phyloP scores from a whole-genome alignment of 1,140 invertebrate genomes.

The Planococcus citri region DNA sequence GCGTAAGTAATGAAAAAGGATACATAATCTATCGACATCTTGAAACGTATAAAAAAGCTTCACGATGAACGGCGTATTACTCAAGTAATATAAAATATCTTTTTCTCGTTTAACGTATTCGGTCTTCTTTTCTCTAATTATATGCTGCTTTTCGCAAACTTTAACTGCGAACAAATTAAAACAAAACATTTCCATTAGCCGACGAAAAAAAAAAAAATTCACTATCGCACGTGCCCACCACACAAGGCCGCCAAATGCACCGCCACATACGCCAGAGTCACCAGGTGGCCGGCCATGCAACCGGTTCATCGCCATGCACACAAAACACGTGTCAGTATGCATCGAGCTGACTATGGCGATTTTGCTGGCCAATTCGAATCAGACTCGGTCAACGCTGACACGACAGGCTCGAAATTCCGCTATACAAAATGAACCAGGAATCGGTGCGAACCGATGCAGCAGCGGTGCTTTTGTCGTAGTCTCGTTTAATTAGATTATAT shows the following conservation, averaged over 20 bases:
- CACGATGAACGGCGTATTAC: conserved; percentile 69
- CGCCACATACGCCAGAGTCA: background rate
- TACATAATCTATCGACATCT: conserved; percentile 77
- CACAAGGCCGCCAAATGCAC: background rate
- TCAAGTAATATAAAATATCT: conserved; percentile 69
- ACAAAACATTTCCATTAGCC: no score
- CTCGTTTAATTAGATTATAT: no score
- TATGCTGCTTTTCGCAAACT: conserved; percentile 86
- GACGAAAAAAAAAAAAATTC: background rate
- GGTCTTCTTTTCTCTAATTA: conserved; percentile 82
- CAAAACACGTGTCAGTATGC: no score
- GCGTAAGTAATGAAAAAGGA: conserved; percentile 28
- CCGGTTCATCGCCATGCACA: no score
- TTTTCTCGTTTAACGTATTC: conserved; percentile 89
- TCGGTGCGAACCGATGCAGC: no score
- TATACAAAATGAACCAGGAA: no score
- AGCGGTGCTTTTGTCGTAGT: no score
- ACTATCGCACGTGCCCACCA: background rate
- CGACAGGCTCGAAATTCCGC: no score
- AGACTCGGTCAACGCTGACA: no score
- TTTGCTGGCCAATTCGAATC: no score
- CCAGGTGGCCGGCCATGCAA: background rate
- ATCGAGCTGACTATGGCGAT: no score
- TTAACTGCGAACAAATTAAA: conserved; percentile 55
- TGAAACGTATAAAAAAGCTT: conserved; percentile 94